Evolutionary conservation across 2,888 invertebrate species (phyloP).

Genomic region (Diloba caeruleocephala): DNA sequence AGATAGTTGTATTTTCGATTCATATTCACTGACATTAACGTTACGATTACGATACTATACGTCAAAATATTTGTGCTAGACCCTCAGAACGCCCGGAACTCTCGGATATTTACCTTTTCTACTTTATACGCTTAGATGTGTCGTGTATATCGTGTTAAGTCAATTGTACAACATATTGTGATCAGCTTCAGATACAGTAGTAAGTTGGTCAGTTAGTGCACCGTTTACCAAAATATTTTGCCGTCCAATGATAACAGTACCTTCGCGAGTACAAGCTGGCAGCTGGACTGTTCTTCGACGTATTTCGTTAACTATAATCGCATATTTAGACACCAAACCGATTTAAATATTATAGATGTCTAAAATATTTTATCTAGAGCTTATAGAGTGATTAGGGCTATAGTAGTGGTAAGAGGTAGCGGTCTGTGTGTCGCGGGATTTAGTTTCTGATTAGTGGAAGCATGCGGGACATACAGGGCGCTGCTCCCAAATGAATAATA

Average conservation of each 20-base stretch:
- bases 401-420: conserved; percentile 64
- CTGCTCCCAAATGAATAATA: conserved; percentile 66
- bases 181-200: conserved; percentile 52
- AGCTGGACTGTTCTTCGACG: conserved; percentile 76
- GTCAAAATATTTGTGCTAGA: too few species aligned
- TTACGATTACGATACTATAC: too few species aligned
- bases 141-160: conserved; percentile 53
- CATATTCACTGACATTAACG: too few species aligned
- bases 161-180: conserved; percentile 56
- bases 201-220: conserved; percentile 46
- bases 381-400: conserved; percentile 86
- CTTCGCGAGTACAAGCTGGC: conserved; percentile 61
- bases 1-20: too few species aligned
- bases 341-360: conserved; percentile 75
- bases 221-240: conserved; percentile 81
- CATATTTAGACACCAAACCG: conserved; percentile 81
- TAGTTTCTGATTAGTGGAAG: not conserved
- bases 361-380: conserved; percentile 86
- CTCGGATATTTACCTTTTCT: conserved; percentile 34
- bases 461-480: conserved; percentile 50
- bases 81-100: conserved; percentile 17
- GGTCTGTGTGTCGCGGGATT: conserved; percentile 40
- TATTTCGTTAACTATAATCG: conserved; percentile 72
- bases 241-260: conserved; percentile 82
- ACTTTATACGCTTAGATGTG: conserved; percentile 49